Conservation (phyloP, 2,113 vertebrate genomes). For the Uropsilus gracilis region DNA sequence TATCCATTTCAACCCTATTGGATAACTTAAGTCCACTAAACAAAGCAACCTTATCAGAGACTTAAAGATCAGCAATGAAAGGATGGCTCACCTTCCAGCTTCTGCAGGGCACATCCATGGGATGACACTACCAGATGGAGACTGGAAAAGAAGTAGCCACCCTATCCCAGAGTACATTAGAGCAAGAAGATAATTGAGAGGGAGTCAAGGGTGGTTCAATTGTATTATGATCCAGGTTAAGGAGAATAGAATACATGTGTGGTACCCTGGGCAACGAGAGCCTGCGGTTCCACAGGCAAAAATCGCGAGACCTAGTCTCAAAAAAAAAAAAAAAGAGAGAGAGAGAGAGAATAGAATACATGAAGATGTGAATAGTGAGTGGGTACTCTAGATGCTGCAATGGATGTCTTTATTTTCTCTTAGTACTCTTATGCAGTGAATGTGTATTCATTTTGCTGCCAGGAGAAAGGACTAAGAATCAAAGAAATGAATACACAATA, state of each 20-base stretch:
- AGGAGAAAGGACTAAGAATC: neutral
- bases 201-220: neutral
- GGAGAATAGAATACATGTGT: neutral
- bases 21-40: neutral
- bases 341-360: too few relatives aligned
- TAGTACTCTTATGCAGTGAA: neutral
- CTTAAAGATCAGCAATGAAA: neutral
- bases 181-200: neutral
- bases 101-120: neutral
- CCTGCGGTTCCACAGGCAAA: too few relatives aligned
- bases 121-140: neutral
- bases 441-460: neutral
- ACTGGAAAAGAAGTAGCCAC: neutral
- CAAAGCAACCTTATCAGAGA: neutral
- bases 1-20: neutral
- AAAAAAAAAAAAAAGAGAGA: too few relatives aligned
- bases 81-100: neutral
- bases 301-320: too few relatives aligned
- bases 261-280: too few relatives aligned
- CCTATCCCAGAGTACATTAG: neutral
- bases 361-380: neutral
- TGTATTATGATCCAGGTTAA: neutral
- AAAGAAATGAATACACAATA: neutral
- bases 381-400: neutral
- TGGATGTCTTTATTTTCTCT: neutral